phyloP scores from a whole-genome alignment of 2,888 invertebrate species.

The Timandra comae region DNA sequence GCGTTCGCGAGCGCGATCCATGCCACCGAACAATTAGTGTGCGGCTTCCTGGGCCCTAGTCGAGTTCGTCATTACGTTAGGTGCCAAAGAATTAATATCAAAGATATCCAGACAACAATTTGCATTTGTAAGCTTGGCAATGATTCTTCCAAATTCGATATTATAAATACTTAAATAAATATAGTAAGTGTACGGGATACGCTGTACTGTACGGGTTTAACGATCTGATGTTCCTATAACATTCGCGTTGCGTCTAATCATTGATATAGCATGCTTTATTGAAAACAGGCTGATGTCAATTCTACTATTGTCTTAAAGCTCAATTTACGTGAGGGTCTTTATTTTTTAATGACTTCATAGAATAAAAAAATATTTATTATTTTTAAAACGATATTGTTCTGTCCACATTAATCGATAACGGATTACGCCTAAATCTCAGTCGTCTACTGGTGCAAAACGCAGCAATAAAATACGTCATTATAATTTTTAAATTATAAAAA shows the following conservation, averaged over 20 bases:
- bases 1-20: slow-evolving; percentile 23
- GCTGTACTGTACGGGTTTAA: slow-evolving; percentile 60
- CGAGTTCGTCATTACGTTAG: slow-evolving; percentile 54
- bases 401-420: slow-evolving; percentile 57
- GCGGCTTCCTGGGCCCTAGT: slow-evolving; percentile 39
- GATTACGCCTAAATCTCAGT: slow-evolving; percentile 54
- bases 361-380: slow-evolving; percentile 46
- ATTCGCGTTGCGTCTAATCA: slow-evolving; percentile 54
- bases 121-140: slow-evolving; percentile 57
- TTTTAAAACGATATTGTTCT: slow-evolving; percentile 59
- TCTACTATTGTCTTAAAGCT: slow-evolving; percentile 69
- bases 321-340: slow-evolving; percentile 68
- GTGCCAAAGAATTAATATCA: slow-evolving; percentile 76
- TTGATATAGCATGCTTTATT: slow-evolving; percentile 48
- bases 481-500: slow-evolving; percentile 57
- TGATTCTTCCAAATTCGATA: slow-evolving; percentile 70
- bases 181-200: slow-evolving; percentile 16
- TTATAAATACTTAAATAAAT: too few species aligned
- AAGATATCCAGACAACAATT: slow-evolving; percentile 65
- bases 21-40: slow-evolving; percentile 33
- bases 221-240: slow-evolving; percentile 75
- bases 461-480: slow-evolving; percentile 61
- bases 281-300: slow-evolving; percentile 62
- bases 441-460: slow-evolving; percentile 60
- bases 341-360: slow-evolving; percentile 56